Base-by-base conservation (phyloP, 1,140 invertebrate genomes). In the Augochlora pura region DNA sequence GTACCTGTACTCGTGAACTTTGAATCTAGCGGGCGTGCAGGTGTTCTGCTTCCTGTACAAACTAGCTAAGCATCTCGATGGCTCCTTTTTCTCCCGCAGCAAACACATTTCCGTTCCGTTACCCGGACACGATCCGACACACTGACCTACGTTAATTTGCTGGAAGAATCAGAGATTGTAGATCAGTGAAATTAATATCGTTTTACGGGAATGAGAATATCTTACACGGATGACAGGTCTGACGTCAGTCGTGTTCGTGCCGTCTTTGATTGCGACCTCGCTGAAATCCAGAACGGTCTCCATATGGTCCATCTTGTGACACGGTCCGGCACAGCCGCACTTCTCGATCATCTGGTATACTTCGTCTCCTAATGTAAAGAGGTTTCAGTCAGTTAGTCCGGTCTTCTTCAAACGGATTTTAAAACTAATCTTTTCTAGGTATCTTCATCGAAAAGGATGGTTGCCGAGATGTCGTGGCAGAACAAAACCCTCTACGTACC, bases 121-220 rank as follows among this genome's bases (percentile, higher is more conserved):
- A 0, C 87, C 86, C 10, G 90, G 85, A 87, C 94, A 94, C 42
- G 83, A 88, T 14, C 93, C 94, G 49, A 91, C 88, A 67, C 94
- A 94, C 74, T 92, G 90, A 23, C 94, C 94, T 46, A 94, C 91
- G 76, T 94, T 93, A 77, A 94, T 93, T 82, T 92, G 87, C 93
- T 94, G 54, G 27, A n/a, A 69, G 38, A 42, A 10, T 38, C n/a
- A 38, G 14, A 6, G 52, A 9, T 0, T n/a, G 7, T 46, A 46
- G 14, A 46, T 10, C 6, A 18, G 5, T 21, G 21, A 7, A 54
- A 54, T 54, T 21, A 18, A 18, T 18, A 21, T 7, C 8, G 1
- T 21, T 54, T 21, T 5, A 21, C 8, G 7, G 25, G n/a, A 54
- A 10, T 4, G 18, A 32, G n/a, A 14, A 49, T 25, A 64, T 80